These are phyloP conservation scores for Serrognathus titanus DNA, from an alignment of 2,888 invertebrate species.

Conservation along the genomic window DNA sequence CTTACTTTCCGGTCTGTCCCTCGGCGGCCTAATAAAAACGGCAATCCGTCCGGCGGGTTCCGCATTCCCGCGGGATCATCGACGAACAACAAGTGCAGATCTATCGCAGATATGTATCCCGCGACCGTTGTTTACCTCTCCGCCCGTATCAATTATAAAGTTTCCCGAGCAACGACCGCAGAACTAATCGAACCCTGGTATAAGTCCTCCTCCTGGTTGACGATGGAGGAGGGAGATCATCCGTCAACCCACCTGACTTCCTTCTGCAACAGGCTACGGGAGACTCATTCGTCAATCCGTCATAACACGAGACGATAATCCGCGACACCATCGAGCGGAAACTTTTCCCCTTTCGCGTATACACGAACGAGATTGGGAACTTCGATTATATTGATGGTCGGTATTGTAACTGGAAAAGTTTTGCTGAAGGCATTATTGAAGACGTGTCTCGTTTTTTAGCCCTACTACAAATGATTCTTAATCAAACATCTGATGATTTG, in stretches of 20 bases:
- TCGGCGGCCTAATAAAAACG: slow-evolving; percentile 4
- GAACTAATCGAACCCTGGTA: slow-evolving; percentile 33
- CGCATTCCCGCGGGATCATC: slow-evolving; percentile 4
- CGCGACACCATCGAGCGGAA: no score
- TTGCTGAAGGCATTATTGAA: no score
- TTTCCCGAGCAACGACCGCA: slow-evolving; percentile 27
- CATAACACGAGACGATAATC: no score
- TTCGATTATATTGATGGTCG: no score
- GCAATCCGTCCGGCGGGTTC: slow-evolving; percentile 13
- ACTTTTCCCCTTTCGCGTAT: no score
- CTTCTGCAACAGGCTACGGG: background rate
- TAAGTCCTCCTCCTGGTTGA: slow-evolving; percentile 24
- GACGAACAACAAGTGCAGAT: slow-evolving; percentile 18
- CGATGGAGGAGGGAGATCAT: slow-evolving; percentile 8
- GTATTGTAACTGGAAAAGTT: no score
- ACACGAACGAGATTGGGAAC: no score
- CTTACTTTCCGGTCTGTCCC: no score
- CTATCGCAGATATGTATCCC: slow-evolving; percentile 29
- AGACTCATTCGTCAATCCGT: no score
- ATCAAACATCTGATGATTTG: no score
- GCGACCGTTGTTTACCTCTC: slow-evolving; percentile 27
- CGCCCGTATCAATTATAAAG: slow-evolving; percentile 32
- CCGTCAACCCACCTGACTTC: slow-evolving; percentile 11
- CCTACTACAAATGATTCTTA: no score
- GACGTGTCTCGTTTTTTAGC: no score